Base-by-base conservation (phyloP, 1,140 invertebrate species). In the Lucilia cuprina region DNA sequence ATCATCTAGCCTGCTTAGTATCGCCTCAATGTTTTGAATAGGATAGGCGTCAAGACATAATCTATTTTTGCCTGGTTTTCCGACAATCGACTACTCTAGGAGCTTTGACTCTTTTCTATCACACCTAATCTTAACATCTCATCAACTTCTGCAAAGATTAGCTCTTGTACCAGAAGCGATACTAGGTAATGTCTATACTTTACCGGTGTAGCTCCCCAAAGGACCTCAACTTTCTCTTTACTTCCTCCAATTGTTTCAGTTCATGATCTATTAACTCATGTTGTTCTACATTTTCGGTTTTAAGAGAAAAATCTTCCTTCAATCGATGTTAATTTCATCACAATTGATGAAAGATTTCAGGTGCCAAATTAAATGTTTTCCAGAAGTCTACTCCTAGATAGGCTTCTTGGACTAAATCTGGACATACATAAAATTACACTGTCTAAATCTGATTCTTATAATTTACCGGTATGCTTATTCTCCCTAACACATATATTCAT, bases 31-130 rank as follows among this genome's bases (percentile, higher is more conserved):
- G 13, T 75, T 12, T 4, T 25, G 74, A 17, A 75, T 12, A 75
- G 74, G 41, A 19, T 82, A 82, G 8, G 78, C 13, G 30, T 82
- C 78, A 10, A 82, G 19, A 82, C 78, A 82, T 14, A 82, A n/a
- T 75, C 74, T 75, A 10, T 14, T 21, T 75, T 75, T 75, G 14
- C 74, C 74, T 12, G 74, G 74, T 21, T 75, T 75, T 17, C 74
- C 3, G n/a, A 75, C 74, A 7, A 14, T 10, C 10, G 74, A 75
- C 74, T 75, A 75, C 74, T 14, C 74, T n/a, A 75, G 13, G 74
- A n/a, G n/a, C 14, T n/a, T 14, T 75, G 9, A 17, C 14, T 21
- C 74, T 75, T n/a, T n/a, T 75, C 19, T 75, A 75, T 75, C 12
- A 75, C 74, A 21, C 74, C 74, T 12, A 75, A 13, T 30, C 14